These are phyloP conservation scores for Amblyopsis rosae DNA, from an alignment of 2,113 vertebrate species.

Conservation along the genomic window DNA sequence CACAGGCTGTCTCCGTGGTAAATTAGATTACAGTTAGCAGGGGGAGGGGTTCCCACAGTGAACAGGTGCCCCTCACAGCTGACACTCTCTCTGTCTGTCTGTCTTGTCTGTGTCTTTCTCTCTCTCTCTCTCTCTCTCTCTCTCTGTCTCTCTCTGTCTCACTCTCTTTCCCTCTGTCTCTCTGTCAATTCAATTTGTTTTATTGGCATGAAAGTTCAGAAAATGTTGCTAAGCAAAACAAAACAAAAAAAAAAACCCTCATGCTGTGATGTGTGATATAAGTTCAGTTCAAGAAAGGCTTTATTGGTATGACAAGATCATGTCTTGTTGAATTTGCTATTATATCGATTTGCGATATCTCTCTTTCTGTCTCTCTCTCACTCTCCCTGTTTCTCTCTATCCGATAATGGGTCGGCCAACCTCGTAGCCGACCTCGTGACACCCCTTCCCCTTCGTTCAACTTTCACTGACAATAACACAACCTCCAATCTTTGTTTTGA, in stretches of 20 bases:
- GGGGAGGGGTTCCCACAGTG: slow-evolving; percentile 64
- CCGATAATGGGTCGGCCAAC: no score
- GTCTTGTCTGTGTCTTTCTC: background rate
- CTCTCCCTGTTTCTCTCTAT: slow-evolving; percentile 17
- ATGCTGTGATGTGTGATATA: no score
- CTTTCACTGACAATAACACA: slow-evolving; percentile 57
- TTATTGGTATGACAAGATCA: no score
- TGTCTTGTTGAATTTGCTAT: no score
- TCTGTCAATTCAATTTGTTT: slow-evolving; percentile 42
- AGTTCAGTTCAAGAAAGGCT: no score
- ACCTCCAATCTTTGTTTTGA: background rate
- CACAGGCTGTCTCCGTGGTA: slow-evolving; percentile 69
- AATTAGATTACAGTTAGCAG: slow-evolving; percentile 74
- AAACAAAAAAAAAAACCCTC: no score
- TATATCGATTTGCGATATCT: no score
- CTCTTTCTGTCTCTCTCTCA: slow-evolving; percentile 55
- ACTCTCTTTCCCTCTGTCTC: background rate
- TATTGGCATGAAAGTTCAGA: no score
- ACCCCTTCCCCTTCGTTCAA: slow-evolving; percentile 5
- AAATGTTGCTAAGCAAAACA: no score
- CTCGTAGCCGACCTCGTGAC: background rate
- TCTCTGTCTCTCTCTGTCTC: slow-evolving; percentile 53
- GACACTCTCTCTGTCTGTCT: slow-evolving; percentile 56
- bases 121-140: slow-evolving; percentile 38
- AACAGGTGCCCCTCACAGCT: slow-evolving; percentile 78